These are phyloP conservation scores for Aphis gossypii DNA, from an alignment of 1,140 invertebrate species.

Conservation along the genomic window DNA sequence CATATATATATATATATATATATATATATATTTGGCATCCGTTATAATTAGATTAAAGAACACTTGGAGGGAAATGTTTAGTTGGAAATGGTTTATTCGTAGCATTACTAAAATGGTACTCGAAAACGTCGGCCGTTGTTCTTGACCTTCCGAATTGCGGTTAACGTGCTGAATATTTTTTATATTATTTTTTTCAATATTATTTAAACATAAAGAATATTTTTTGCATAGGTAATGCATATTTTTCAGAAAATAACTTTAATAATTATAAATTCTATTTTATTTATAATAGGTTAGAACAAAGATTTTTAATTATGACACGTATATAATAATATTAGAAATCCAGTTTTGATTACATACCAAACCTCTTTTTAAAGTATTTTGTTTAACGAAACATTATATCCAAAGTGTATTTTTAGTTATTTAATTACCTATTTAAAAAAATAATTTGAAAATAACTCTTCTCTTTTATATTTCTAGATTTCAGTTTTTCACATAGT, in stretches of 20 bases:
- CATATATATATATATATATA: background rate
- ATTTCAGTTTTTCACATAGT: background rate
- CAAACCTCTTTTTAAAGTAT: too few relatives aligned
- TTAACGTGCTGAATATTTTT: background rate
- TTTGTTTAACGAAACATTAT: background rate
- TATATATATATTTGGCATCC: background rate
- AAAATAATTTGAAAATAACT: background rate
- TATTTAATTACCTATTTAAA: background rate
- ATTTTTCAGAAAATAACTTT: background rate
- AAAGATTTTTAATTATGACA: too few relatives aligned
- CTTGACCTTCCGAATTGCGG: background rate
- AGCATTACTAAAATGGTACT: background rate
- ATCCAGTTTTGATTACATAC: background rate
- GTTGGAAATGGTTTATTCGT: background rate
- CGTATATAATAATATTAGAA: background rate
- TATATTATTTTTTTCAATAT: background rate
- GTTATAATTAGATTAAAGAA: background rate
- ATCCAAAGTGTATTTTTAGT: background rate
- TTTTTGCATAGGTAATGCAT: background rate
- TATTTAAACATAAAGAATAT: background rate
- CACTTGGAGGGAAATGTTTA: background rate
- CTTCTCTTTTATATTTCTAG: background rate
- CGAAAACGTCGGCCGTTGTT: background rate
- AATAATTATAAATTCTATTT: background rate
- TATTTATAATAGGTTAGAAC: too few relatives aligned